Conservation (phyloP, 2,113 vertebrate genomes). For the Xyrauchen texanus region DNA sequence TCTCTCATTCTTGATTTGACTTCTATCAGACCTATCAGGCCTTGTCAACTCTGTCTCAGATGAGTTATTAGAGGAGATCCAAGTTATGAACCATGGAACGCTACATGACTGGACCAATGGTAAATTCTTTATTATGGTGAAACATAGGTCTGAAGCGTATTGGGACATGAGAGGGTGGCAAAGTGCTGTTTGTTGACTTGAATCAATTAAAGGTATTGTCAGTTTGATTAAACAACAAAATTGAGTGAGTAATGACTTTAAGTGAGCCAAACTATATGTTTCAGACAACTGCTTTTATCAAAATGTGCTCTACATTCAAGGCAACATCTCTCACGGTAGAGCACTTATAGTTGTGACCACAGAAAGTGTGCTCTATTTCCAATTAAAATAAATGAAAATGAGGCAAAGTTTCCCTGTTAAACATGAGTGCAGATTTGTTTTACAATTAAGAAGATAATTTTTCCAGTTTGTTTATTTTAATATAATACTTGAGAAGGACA, state of each 20-base stretch:
- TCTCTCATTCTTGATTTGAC: slow-evolving; percentile 33
- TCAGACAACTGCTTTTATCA: background rate
- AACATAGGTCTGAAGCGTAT: background rate
- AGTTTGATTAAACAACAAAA: background rate
- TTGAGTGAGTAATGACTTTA: background rate
- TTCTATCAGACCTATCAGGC: slow-evolving; percentile 4
- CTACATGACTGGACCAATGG: too few species aligned
- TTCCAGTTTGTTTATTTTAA: slow-evolving; percentile 53
- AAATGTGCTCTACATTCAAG: slow-evolving; percentile 3
- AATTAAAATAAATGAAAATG: slow-evolving; percentile 53
- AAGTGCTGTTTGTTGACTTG: background rate
- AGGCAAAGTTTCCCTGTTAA: background rate
- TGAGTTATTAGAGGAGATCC: too few species aligned
- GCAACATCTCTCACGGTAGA: slow-evolving; percentile 13
- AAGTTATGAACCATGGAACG: too few species aligned
- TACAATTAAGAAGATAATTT: slow-evolving; percentile 53
- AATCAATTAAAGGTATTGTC: background rate
- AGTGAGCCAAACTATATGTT: slow-evolving; percentile 6
- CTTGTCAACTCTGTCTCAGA: background rate
- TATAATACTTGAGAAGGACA: slow-evolving; percentile 41
- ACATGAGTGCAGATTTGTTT: background rate
- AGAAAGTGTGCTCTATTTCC: slow-evolving; percentile 55
- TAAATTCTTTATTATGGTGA: background rate
- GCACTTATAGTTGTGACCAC: slow-evolving; percentile 5
- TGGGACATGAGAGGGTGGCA: background rate